phyloP scores from a whole-genome alignment of 2,888 invertebrate genomes.

The Amphipoea lucens region DNA sequence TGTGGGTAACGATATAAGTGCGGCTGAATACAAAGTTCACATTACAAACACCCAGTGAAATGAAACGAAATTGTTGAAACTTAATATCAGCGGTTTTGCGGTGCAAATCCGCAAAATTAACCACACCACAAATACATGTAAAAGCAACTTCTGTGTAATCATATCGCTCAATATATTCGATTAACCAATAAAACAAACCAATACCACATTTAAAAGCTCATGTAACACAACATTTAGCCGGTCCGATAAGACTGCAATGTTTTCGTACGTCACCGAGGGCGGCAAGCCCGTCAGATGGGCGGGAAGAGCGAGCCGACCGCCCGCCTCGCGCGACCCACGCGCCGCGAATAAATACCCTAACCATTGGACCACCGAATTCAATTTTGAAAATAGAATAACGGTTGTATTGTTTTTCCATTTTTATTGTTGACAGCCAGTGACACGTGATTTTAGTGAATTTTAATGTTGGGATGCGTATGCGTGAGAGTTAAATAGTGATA shows the following conservation, averaged over 20 bases:
- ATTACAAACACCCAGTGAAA: conserved; percentile 11
- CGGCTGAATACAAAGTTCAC: conserved; percentile 6
- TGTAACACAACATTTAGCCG: conserved; percentile 51
- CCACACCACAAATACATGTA: neutral
- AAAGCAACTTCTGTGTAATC: conserved; percentile 1
- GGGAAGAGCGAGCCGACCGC: conserved; percentile 79
- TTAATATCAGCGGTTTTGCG: conserved; percentile 7
- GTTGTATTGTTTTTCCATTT: conserved; percentile 26
- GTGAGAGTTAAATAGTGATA: conserved; percentile 22
- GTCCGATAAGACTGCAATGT: conserved; percentile 60
- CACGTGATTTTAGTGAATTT: conserved; percentile 43
- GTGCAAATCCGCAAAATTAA: conserved; percentile 1
- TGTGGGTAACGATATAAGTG: conserved; percentile 3
- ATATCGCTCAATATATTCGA: conserved; percentile 6
- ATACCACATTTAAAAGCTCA: conserved; percentile 45
- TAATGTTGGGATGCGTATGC: conserved; percentile 23
- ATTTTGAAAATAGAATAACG: conserved; percentile 60
- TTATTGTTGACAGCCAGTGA: conserved; percentile 50
- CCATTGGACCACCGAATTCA: conserved; percentile 54
- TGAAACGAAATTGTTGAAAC: conserved; percentile 4
- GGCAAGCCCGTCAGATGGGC: conserved; percentile 82
- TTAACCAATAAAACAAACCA: conserved; percentile 37
- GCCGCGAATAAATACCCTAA: conserved; percentile 54
- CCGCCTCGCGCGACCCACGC: conserved; percentile 72
- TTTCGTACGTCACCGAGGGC: conserved; percentile 66